Evolutionary conservation across 2,888 invertebrate species (phyloP).

Genomic region (Cremastinae sp.): DNA sequence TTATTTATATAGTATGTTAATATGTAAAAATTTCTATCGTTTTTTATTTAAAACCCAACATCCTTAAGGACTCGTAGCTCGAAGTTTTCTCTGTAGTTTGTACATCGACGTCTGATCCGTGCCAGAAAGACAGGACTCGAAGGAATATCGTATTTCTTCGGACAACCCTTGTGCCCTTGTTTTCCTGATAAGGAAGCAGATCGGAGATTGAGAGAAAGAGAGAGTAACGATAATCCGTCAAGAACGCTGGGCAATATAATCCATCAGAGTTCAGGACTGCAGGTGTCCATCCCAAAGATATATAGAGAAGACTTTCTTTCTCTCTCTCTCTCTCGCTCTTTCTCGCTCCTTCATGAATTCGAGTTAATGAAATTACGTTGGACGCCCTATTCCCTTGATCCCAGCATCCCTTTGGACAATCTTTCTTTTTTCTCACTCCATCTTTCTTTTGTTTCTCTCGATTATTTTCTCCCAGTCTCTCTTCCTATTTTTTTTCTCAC

Average conservation of each 20-base stretch:
- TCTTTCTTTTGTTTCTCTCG: slow-evolving; percentile 4
- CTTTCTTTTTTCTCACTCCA: slow-evolving; percentile 11
- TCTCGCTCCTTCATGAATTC: slow-evolving; percentile 62
- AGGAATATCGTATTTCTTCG: slow-evolving; percentile 43
- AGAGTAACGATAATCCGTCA: slow-evolving; percentile 77
- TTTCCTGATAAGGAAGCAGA: slow-evolving; percentile 16
- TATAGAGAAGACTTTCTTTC: slow-evolving; percentile 18
- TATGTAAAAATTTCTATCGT: too few species aligned
- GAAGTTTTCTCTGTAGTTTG: slow-evolving; percentile 16
- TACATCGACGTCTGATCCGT: slow-evolving; percentile 12
- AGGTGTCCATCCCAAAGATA: slow-evolving; percentile 72
- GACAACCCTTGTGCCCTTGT: slow-evolving; percentile 24
- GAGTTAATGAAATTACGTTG: slow-evolving; percentile 71
- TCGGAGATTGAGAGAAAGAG: slow-evolving; percentile 39
- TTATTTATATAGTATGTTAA: too few species aligned
- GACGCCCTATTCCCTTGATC: slow-evolving; percentile 60
- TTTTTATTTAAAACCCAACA: too few species aligned
- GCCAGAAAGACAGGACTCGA: slow-evolving; percentile 18
- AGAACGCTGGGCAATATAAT: slow-evolving; percentile 76
- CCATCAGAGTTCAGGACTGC: slow-evolving; percentile 75
- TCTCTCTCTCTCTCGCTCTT: slow-evolving; percentile 5
- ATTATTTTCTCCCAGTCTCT: too few species aligned
- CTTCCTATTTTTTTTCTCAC: neutral
- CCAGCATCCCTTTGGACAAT: slow-evolving; percentile 58
- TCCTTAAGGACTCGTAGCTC: neutral